Evolutionary conservation across 2,888 invertebrate species (phyloP), one percentile per base, ranked within the genome.

Genomic region (Coelinius sp.): DNA sequence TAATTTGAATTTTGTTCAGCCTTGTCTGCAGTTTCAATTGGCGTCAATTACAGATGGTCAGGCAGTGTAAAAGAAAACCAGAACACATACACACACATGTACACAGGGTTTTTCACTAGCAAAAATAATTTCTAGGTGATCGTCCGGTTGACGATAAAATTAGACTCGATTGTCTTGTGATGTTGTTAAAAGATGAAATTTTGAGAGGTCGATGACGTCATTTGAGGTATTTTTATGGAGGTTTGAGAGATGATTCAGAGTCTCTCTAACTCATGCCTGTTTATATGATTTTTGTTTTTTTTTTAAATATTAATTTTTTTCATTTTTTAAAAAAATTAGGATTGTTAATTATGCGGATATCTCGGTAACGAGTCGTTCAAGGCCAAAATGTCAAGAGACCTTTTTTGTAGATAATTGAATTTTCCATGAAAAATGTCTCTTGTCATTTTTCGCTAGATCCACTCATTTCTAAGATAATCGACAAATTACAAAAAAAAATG

Each of bases 11-110:
- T 27, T 31, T 14, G n/a, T 56, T 56, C 56, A 56, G 56, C 2
- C 27, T 56, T 14, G 56, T 56, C 56, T 56, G 56, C 27, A 10
- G 27, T 56, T 24, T 56, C 56, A 56, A 56, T 56, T 56, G 56
- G 27, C n/a, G 14, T 56, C 27, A 31, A 56, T 56, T 56, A n/a
- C 56, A 27, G n/a, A 27, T 27, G 17, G 27, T 14, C 25, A 5
- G 5, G 1, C 31, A 17, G 14, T 27, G 27, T 2, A 56, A 56
- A 31, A 56, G 7, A 56, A n/a, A 56, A 56, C 27, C 27, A 53
- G n/a, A 25, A 7, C 56, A 49, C 14, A 49, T 10, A 17, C 44
- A 52, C 24, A 52, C 24, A 46, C 52, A 52, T 31, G 17, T 31
- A 25, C 44, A 56, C 14, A 56, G n/a, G 7, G 7, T 46, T 46